A percentile compares a stretch with the other conserved stretches of the same genome.
phyloP scores from a whole-genome alignment of 37 sponge, comb jelly and placozoan genomes.

The Aphrocallistes beatrix region DNA sequence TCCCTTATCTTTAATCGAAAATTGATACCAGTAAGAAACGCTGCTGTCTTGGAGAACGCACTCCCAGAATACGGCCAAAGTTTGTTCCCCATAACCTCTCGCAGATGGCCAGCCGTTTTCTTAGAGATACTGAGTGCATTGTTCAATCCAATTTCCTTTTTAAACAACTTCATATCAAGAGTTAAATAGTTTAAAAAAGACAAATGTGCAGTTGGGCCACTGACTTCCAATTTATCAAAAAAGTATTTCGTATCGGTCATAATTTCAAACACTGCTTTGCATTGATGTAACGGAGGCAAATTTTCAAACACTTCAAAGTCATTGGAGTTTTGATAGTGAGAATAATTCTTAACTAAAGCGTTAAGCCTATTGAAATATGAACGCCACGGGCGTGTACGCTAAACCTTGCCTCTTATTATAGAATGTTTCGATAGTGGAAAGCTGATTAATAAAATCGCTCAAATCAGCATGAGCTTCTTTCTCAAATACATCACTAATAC shows the following conservation, averaged over 20 bases:
- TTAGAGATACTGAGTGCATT: neutral
- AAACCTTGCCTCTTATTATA: too few species aligned
- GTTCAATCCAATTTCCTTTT: neutral
- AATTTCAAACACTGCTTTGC: neutral
- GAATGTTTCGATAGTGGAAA: too few species aligned
- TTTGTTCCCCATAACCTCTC: neutral
- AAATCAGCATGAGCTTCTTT: too few species aligned
- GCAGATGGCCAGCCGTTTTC: neutral
- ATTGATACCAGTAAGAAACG: neutral
- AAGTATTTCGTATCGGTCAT: neutral
- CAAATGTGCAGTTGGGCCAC: neutral
- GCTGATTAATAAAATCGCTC: too few species aligned
- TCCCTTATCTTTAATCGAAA: neutral
- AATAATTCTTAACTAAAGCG: neutral
- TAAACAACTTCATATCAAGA: neutral
- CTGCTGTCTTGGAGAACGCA: neutral
- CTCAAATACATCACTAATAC: too few species aligned
- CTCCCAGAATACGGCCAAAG: neutral
- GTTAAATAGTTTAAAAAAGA: neutral
- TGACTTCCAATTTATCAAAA: neutral
- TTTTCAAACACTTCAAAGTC: neutral
- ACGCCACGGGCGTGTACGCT: neutral
- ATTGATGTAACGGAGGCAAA: neutral
- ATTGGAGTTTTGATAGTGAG: neutral
- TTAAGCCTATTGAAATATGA: neutral